Evolutionary conservation across 1,140 invertebrate species (phyloP).

Genomic region (Drosophila kohkoa): DNA sequence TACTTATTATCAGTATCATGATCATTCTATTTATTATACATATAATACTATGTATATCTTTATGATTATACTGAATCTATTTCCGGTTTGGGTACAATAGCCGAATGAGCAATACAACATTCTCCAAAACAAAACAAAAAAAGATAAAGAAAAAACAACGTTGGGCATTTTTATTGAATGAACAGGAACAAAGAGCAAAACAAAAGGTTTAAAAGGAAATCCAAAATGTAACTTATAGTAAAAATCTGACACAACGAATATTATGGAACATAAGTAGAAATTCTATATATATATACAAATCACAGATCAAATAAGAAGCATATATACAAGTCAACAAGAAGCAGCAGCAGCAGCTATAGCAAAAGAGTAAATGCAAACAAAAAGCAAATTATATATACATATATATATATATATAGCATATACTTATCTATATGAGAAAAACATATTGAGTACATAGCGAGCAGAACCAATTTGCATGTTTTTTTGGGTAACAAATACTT

Average conservation of each 20-base stretch:
- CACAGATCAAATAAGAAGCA: conserved; percentile 78
- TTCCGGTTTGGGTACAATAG: conserved; percentile 48
- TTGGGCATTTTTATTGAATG: conserved; percentile 70
- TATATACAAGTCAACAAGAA: conserved; percentile 64
- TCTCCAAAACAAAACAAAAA: conserved; percentile 30
- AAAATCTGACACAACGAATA: conserved; percentile 85
- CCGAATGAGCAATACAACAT: conserved; percentile 51
- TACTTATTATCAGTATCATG: conserved; percentile 20
- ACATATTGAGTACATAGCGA: conserved; percentile 65
- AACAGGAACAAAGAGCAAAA: conserved; percentile 46
- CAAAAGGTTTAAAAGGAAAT: conserved; percentile 78
- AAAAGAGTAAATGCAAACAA: conserved; percentile 15
- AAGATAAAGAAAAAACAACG: background rate
- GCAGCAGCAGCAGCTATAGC: conserved; percentile 3
- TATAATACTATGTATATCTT: background rate
- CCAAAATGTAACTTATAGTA: conserved; percentile 84
- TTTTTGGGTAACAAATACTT: conserved; percentile 66
- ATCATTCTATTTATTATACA: conserved; percentile 33
- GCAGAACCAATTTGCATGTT: conserved; percentile 83
- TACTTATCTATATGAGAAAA: conserved; percentile 63
- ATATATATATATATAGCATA: conserved; percentile 42
- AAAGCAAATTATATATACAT: conserved; percentile 61
- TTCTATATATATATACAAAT: conserved; percentile 79
- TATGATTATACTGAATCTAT: conserved; percentile 50
- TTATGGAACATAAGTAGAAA: conserved; percentile 85